Evolutionary conservation across 1,140 invertebrate genomes (phyloP).

Genomic region (Holotrichia oblita): DNA sequence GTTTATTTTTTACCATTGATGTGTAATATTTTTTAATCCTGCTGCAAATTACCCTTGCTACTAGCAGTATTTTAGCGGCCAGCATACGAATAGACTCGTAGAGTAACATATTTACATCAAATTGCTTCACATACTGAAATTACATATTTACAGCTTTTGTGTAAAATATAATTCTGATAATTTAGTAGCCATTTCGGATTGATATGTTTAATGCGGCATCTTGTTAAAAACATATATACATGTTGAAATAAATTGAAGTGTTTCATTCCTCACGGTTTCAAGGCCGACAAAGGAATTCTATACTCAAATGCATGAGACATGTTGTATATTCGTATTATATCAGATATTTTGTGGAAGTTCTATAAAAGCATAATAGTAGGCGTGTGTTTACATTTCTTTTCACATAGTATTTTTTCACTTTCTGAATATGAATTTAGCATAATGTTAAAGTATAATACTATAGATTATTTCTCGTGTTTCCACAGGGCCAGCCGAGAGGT

Average conservation of each 20-base stretch:
- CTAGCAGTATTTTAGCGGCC: too few species aligned
- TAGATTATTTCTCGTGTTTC: constrained; percentile 43
- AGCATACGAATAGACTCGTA: too few species aligned
- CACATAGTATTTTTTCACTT: background rate
- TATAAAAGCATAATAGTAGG: constrained; percentile 23
- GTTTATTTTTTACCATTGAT: too few species aligned
- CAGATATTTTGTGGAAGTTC: constrained; percentile 28
- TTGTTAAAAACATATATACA: background rate
- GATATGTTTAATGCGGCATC: background rate
- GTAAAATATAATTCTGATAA: background rate
- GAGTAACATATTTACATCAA: background rate
- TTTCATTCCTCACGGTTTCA: background rate
- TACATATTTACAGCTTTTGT: background rate
- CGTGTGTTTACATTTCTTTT: background rate
- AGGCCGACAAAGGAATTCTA: too few species aligned
- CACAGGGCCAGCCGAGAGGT: constrained; percentile 73
- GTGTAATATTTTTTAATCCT: too few species aligned
- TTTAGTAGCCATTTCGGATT: background rate
- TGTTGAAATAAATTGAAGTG: background rate
- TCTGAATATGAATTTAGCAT: background rate
- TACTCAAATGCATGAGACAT: background rate
- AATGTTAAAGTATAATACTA: background rate
- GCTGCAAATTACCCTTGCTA: too few species aligned
- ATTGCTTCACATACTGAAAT: background rate
- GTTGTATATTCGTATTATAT: background rate